Conservation (phyloP, 2,888 invertebrate genomes). For the Cactoblastis cactorum region DNA sequence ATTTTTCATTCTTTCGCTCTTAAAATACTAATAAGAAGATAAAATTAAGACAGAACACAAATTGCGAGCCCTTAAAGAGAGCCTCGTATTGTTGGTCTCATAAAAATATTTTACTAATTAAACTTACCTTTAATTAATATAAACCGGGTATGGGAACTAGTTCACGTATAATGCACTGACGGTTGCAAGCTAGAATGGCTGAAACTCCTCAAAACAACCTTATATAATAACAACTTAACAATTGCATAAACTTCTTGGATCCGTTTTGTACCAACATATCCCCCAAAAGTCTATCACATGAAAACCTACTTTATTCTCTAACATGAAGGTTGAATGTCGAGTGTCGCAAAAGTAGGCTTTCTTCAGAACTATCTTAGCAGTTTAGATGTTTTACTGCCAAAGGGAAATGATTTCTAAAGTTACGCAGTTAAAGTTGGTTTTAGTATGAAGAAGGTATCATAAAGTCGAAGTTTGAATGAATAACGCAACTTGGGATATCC, state of each 20-base stretch:
- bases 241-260: constrained; percentile 71
- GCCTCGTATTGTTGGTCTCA: too few relatives aligned
- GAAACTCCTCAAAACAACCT: constrained; percentile 52
- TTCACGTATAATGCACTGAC: constrained; percentile 62
- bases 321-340: constrained; percentile 21
- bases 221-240: constrained; percentile 77
- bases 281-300: constrained; percentile 8
- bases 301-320: constrained; percentile 17
- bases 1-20: too few relatives aligned
- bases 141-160: constrained; percentile 29
- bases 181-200: constrained; percentile 58
- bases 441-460: constrained; percentile 23
- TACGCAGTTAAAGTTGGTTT: constrained; percentile 29
- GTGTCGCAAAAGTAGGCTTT: constrained; percentile 20
- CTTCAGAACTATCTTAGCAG: constrained; percentile 24
- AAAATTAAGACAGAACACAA: too few relatives aligned
- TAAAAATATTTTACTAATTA: not conserved
- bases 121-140: constrained; percentile 43
- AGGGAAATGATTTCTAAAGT: constrained; percentile 26
- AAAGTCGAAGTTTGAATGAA: constrained; percentile 54
- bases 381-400: constrained; percentile 21
- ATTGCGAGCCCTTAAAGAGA: too few relatives aligned
- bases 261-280: constrained; percentile 45
- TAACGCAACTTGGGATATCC: constrained; percentile 73
- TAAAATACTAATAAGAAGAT: too few relatives aligned